A percentile compares a stretch with the other conserved stretches of the same genome.
These are phyloP conservation scores for Nasonia giraulti DNA, from an alignment of 1,140 invertebrate species.

Conservation along the genomic window DNA sequence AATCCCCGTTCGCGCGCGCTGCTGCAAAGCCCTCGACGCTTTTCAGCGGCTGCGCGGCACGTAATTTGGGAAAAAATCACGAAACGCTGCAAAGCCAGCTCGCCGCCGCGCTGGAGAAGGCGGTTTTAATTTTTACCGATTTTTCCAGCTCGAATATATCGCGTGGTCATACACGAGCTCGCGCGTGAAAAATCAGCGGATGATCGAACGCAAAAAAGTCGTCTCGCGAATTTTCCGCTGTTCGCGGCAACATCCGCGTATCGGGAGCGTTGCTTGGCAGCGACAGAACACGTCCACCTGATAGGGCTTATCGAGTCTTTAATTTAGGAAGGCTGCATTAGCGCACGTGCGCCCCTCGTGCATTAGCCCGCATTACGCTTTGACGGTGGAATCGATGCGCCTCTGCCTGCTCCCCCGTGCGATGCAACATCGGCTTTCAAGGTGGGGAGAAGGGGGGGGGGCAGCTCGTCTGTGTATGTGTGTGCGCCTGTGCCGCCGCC, in stretches of 20 bases:
- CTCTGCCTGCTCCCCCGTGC: background rate
- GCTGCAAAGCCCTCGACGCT: background rate
- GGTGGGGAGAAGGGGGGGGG: background rate
- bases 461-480: background rate
- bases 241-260: no score
- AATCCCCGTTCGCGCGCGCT: background rate
- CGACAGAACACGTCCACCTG: background rate
- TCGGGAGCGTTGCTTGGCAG: background rate
- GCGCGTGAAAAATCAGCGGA: no score
- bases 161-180: background rate
- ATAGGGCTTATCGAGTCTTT: slow-evolving; percentile 50
- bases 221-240: no score
- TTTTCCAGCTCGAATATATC: background rate
- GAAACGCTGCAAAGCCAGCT: background rate
- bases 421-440: background rate
- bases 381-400: slow-evolving; percentile 42
- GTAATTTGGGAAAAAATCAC: background rate
- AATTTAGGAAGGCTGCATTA: slow-evolving; percentile 51
- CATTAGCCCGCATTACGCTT: slow-evolving; percentile 47
- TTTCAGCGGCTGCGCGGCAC: background rate
- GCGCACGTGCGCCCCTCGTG: slow-evolving; percentile 33
- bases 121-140: background rate
- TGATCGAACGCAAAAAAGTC: background rate
- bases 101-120: background rate
- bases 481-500: background rate